phyloP scores from a whole-genome alignment of 2,797 vertebrate genomes.

The Nannoperca australis region DNA sequence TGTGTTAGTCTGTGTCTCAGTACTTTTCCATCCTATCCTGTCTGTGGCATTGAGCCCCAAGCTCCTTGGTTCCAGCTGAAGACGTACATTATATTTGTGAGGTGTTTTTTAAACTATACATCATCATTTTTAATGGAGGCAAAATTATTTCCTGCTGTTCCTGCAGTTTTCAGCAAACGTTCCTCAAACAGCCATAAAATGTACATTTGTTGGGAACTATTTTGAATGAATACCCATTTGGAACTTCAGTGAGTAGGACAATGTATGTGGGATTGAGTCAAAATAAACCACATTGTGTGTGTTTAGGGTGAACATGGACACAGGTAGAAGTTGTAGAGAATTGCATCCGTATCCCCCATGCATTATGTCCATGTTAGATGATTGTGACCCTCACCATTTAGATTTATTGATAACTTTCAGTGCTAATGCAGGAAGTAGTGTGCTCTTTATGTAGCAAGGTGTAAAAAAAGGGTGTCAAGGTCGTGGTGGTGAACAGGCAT shows the following conservation, averaged over 20 bases:
- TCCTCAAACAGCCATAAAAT: neutral
- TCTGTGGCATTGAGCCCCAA: neutral
- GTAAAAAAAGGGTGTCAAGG: neutral
- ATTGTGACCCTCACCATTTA: neutral
- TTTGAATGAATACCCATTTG: neutral
- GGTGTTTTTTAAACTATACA: no score
- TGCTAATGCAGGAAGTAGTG: neutral
- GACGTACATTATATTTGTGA: no score
- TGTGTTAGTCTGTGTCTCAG: neutral
- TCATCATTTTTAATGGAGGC: neutral
- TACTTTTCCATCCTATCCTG: neutral
- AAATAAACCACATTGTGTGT: neutral
- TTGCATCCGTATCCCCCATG: neutral
- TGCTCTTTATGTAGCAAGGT: neutral
- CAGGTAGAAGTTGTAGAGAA: no score
- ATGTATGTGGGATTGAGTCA: neutral
- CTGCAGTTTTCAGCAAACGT: neutral
- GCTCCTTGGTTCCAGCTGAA: neutral
- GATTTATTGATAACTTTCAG: no score
- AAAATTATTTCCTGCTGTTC: neutral
- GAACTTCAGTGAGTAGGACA: neutral
- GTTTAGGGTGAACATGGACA: no score
- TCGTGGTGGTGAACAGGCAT: neutral
- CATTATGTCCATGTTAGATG: neutral
- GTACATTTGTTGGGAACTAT: neutral